Percentiles rank a stretch among this genome's conserved stretches.
Evolutionary conservation across 37 sponge, comb jelly and placozoan species (phyloP).

Genomic region (Mnemiopsis leidyi): DNA sequence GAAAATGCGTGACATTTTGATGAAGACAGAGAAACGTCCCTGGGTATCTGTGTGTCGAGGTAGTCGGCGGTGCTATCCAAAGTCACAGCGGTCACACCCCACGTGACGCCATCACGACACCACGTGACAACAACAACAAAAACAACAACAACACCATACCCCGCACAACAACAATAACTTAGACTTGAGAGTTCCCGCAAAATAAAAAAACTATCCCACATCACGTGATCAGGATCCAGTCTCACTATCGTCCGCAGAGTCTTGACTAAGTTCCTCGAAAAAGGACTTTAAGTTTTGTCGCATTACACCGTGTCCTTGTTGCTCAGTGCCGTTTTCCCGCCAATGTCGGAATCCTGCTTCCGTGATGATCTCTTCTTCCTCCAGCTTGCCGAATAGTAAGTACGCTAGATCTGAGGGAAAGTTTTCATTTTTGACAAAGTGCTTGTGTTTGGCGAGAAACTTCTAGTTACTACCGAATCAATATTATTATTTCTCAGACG

Average conservation of each 20-base stretch:
- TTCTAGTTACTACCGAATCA: too few species aligned
- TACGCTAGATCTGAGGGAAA: not conserved
- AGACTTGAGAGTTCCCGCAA: not conserved
- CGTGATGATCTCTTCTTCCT: constrained; percentile 15
- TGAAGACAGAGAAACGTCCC: not conserved
- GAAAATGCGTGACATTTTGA: not conserved
- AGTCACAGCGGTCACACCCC: too few species aligned
- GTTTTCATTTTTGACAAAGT: not conserved
- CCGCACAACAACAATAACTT: not conserved
- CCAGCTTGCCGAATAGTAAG: not conserved
- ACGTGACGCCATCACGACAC: not conserved
- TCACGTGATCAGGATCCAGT: not conserved
- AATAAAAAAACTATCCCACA: constrained; percentile 19
- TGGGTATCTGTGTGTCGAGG: not conserved
- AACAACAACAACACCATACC: not conserved
- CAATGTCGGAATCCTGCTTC: constrained; percentile 37
- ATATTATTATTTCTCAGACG: too few species aligned
- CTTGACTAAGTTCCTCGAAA: constrained; percentile 14
- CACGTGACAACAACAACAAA: not conserved
- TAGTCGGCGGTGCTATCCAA: too few species aligned
- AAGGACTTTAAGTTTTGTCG: constrained; percentile 27
- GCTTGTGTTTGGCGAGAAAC: too few species aligned
- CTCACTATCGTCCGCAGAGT: not conserved
- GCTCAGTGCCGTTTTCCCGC: constrained; percentile 29
- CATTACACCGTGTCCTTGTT: constrained; percentile 19